Base-by-base conservation (phyloP, 2,888 invertebrate genomes). In the Apotomis betuletana region DNA sequence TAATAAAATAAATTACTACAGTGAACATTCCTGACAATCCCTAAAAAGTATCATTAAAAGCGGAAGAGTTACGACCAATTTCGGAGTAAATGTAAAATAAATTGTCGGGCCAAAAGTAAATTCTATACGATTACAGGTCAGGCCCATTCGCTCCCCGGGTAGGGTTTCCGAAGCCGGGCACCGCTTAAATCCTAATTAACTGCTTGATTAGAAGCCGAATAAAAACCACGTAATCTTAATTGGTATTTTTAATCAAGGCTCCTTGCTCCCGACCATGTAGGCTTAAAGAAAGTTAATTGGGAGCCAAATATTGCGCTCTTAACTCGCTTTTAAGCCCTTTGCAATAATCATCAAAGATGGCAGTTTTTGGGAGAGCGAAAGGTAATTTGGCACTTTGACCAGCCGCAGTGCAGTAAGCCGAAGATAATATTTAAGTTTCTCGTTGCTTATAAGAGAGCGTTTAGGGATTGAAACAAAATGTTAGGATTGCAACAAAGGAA, bases 191-290 rank as follows among this genome's bases (percentile, higher is more conserved):
- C 87, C 88, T 89, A 90, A 91, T 90, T 90, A 91, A 90, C 86
- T 89, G 85, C 85, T 89, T 88, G 89, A 90, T 89, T 90, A 90
- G 86, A 87, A 86, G 79, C 83, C 81, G 84, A 89, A 89, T 90
- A 88, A 89, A 88, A 90, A 88, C 82, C 84, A 87, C 85, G 87
- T 89, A 88, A 90, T 90, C 89, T 89, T 90, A 90, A 90, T 90
- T 90, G 86, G 86, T 87, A 88, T 89, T 89, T 89, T 90, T 89
- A 90, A 89, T 90, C 86, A 90, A 88, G 87, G 57, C 27, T 27
- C 27, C 27, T 57, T 27, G 12, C 36, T 36, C 12, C 57, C 36
- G 12, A 36, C 36, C 10, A 49, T 10, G 49, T 49, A 49, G 49
- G 41, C 41, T 41, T 41, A 41, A 41, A 41, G 41, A 41, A 41